Evolutionary conservation across 2,113 vertebrate species (phyloP), one percentile per base, ranked within the genome.

Genomic region (Neogobius melanostomus): DNA sequence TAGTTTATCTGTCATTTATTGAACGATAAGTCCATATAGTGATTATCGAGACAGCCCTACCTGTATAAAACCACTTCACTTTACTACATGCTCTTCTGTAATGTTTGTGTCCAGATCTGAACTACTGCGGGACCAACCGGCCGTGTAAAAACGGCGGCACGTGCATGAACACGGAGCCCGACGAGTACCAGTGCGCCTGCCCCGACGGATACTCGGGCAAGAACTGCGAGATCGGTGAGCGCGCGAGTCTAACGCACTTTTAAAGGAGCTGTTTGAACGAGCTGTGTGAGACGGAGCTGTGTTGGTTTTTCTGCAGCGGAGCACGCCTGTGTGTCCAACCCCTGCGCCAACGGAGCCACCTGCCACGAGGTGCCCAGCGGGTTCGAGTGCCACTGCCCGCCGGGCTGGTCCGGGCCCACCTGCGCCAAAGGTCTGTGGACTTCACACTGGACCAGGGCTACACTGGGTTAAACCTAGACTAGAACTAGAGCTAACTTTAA

Each of bases 61-160:
- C n/a, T n/a, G n/a, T n/a, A n/a, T n/a, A n/a, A n/a, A n/a, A 21
- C 21, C 1, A 21, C 21, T 21, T 21, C 2, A 21, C 21, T 21
- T 11, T 49, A 49, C 10, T 11, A 49, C 9, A 49, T 2, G 10
- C 2, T 49, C 48, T 49, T 44, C 44, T 16, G 12, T 8, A 6
- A 14, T 17, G 14, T 17, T 14, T 1, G 42, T 17, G 8, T 82
- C 28, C 82, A 99, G 97, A 99, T 89, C 91, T 99, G 79, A 98
- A 99, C 83, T 99, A 98, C 90, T 99, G 97, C 15, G 97, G 97
- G 28, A 97, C 92, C 52, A 97, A 99, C 87, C 94, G 90, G 59
- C 97, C 97, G 7, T 99, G 97, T 68, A 78, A 93, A 71, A 96
- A 99, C 0, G 95, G 95, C 44, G 97, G 95, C 0, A 98, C 95